phyloP scores from a whole-genome alignment of 1,140 invertebrate genomes.

The Brachystomella parvula region DNA sequence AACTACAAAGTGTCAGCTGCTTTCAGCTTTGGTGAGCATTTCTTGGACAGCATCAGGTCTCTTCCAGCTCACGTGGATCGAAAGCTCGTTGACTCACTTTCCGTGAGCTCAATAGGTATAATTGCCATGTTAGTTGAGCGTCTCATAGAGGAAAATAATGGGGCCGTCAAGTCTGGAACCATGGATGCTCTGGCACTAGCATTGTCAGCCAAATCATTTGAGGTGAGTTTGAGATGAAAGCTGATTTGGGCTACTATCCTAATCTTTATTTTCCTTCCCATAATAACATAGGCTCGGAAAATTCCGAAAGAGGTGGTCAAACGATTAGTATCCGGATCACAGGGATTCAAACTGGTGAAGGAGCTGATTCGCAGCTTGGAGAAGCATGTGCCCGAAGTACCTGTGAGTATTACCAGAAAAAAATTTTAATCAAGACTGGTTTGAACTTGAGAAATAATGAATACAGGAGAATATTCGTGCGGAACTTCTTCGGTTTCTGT shows the following conservation, averaged over 20 bases:
- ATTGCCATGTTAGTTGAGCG: neutral
- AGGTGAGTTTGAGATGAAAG: neutral
- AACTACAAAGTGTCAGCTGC: neutral
- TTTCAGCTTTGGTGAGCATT: neutral
- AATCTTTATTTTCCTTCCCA: neutral
- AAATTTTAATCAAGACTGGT: too few species aligned
- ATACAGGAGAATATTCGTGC: too few species aligned
- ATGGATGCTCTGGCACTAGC: neutral
- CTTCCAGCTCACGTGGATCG: neutral
- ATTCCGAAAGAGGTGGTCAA: neutral
- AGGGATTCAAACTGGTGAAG: too few species aligned
- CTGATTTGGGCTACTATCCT: neutral
- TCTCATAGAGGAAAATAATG: neutral
- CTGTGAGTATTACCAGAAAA: too few species aligned
- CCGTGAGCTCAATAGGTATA: neutral
- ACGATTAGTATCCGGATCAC: too few species aligned
- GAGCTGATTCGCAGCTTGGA: too few species aligned
- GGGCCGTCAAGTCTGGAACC: neutral
- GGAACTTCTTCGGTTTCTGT: too few species aligned
- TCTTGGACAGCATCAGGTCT: neutral
- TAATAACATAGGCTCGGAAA: neutral
- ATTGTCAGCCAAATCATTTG: neutral
- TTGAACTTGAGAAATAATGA: too few species aligned
- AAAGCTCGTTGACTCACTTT: constrained; percentile 1
- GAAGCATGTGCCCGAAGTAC: too few species aligned